Evolutionary conservation across 1,140 invertebrate genomes (phyloP).

Genomic region (Telenomus remus): DNA sequence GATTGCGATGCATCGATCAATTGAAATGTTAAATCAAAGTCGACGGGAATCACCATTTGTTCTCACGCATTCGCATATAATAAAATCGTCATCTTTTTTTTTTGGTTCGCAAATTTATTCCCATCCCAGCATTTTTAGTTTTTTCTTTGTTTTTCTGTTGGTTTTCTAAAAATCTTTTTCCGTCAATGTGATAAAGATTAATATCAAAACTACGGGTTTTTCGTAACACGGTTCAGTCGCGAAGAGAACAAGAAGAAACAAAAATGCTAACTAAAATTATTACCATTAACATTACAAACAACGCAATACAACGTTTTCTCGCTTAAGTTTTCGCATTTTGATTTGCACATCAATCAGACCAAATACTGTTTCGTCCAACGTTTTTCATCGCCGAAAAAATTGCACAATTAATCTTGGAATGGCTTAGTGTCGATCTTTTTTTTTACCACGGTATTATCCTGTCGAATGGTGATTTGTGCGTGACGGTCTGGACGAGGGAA

Average conservation of each 20-base stretch:
- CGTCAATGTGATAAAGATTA: conserved; percentile 28
- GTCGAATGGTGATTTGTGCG: conserved; percentile 38
- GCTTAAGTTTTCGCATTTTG: conserved; percentile 12
- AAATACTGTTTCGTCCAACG: no score
- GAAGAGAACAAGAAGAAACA: no score
- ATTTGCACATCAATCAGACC: no score
- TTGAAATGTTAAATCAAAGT: conserved; percentile 31
- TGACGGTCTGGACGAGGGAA: conserved; percentile 17
- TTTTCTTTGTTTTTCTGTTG: background rate
- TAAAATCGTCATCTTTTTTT: no score
- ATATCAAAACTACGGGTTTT: conserved; percentile 8
- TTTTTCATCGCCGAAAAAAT: conserved; percentile 54
- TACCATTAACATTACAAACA: no score
- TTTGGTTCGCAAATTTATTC: no score
- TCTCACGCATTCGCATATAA: no score
- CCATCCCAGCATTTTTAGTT: no score
- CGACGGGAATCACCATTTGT: conserved; percentile 20
- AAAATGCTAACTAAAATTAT: conserved; percentile 35
- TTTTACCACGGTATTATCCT: no score
- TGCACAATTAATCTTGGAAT: conserved; percentile 52
- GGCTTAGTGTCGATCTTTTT: conserved; percentile 31
- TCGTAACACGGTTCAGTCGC: conserved; percentile 13
- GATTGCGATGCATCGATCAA: conserved; percentile 35
- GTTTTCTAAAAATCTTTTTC: conserved; percentile 4
- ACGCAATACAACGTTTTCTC: no score